These are phyloP conservation scores for Brachionus asplanchnoidis DNA, from an alignment of 1,140 invertebrate genomes.

Conservation along the genomic window DNA sequence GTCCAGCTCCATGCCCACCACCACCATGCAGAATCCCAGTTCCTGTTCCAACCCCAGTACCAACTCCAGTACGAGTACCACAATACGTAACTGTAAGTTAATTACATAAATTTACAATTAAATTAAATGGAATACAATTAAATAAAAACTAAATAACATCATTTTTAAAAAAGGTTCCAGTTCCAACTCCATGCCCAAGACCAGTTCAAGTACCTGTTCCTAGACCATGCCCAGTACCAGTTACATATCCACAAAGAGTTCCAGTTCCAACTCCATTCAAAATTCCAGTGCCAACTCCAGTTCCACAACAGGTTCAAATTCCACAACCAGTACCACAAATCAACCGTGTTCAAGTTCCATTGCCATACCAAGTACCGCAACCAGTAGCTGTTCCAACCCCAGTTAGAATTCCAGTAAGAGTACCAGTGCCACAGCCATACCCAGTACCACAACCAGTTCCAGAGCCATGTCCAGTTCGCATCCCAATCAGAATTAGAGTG, in stretches of 20 bases:
- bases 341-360: not conserved
- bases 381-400: not conserved
- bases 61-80: not conserved
- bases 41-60: conserved; percentile 19
- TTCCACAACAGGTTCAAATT: not conserved
- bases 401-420: conserved; percentile 4
- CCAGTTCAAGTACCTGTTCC: no score
- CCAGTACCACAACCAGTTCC: conserved; percentile 20
- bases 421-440: conserved; percentile 24
- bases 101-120: no score
- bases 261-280: not conserved
- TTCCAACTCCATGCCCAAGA: no score
- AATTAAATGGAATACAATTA: no score
- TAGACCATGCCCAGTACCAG: no score
- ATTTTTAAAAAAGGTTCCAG: no score
- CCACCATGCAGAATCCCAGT: not conserved
- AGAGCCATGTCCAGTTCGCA: not conserved
- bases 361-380: not conserved
- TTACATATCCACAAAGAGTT: no score
- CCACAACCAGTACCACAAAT: not conserved
- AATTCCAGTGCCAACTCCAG: not conserved
- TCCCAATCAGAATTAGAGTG: conserved; percentile 17
- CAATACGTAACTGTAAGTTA: not conserved
- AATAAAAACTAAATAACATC: no score
- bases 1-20: not conserved